Evolutionary conservation across 2,113 vertebrate species (phyloP).

Genomic region (Numida meleagris): DNA sequence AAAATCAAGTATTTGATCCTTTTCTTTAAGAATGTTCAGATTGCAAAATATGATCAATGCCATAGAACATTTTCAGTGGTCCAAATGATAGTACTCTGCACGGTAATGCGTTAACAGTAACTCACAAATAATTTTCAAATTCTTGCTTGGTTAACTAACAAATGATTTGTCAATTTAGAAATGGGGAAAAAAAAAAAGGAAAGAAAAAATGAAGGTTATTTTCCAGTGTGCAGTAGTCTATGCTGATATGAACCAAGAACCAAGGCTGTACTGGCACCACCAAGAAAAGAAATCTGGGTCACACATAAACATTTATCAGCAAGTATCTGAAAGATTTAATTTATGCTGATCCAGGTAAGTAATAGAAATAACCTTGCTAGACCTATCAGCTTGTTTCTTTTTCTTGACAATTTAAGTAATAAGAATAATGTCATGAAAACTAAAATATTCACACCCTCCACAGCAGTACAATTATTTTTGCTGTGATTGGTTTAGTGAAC

Average conservation of each 20-base stretch:
- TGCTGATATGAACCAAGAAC: not conserved
- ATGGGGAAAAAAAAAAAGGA: too few relatives aligned
- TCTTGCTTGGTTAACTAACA: not conserved
- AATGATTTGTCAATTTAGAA: not conserved
- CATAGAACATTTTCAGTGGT: not conserved
- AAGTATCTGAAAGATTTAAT: conserved; percentile 2
- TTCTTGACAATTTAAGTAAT: not conserved
- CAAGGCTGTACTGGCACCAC: not conserved
- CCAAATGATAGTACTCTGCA: not conserved
- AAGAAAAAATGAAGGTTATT: not conserved
- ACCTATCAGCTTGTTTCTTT: not conserved
- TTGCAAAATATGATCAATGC: not conserved
- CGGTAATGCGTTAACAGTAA: not conserved
- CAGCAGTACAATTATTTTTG: not conserved
- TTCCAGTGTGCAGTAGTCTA: not conserved
- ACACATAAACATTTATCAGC: not conserved
- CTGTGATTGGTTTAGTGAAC: not conserved
- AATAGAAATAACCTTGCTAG: not conserved
- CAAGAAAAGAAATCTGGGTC: not conserved
- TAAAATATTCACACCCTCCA: not conserved
- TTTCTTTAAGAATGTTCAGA: not conserved
- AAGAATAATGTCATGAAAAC: not conserved
- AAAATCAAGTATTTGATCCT: not conserved
- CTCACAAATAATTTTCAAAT: not conserved
- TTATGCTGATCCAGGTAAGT: not conserved